These are phyloP conservation scores for Thalpophila matura DNA, from an alignment of 2,888 invertebrate genomes.

Conservation along the genomic window DNA sequence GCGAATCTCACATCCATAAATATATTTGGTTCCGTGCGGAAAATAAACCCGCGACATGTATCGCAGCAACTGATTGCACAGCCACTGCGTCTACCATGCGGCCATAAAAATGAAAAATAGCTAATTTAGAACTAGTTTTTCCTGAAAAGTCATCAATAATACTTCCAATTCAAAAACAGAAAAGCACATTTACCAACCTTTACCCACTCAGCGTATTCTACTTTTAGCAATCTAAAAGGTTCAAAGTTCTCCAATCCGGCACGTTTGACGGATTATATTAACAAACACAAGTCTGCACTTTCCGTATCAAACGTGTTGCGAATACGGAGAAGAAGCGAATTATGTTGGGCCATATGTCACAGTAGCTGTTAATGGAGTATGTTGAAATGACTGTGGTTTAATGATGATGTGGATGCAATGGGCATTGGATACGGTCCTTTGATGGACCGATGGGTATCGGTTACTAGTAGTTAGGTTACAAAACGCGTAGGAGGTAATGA, in stretches of 20 bases:
- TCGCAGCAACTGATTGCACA: too few relatives aligned
- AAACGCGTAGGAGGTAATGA: background rate
- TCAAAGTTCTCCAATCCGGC: conserved; percentile 10
- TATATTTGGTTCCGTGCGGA: too few relatives aligned
- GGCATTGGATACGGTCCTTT: conserved; percentile 38
- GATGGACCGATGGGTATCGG: conserved; percentile 12
- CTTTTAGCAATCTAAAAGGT: background rate
- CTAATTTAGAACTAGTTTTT: too few relatives aligned
- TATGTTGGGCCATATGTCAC: conserved; percentile 29
- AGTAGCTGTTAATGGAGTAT: conserved; percentile 32
- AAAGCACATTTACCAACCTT: background rate
- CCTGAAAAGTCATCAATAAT: too few relatives aligned
- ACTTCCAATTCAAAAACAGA: too few relatives aligned
- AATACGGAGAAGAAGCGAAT: conserved; percentile 23
- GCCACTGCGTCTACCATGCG: too few relatives aligned
- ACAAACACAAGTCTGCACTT: conserved; percentile 48
- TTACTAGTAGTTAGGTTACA: conserved; percentile 28
- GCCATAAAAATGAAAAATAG: too few relatives aligned
- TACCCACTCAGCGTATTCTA: background rate
- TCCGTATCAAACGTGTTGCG: conserved; percentile 35
- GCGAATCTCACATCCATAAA: too few relatives aligned
- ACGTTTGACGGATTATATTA: conserved; percentile 14
- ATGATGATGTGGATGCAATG: conserved; percentile 37
- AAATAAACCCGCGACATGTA: too few relatives aligned
- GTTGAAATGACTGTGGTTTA: conserved; percentile 38